Evolutionary conservation across 1,140 invertebrate genomes (phyloP).

Genomic region (Drosophila lini): DNA sequence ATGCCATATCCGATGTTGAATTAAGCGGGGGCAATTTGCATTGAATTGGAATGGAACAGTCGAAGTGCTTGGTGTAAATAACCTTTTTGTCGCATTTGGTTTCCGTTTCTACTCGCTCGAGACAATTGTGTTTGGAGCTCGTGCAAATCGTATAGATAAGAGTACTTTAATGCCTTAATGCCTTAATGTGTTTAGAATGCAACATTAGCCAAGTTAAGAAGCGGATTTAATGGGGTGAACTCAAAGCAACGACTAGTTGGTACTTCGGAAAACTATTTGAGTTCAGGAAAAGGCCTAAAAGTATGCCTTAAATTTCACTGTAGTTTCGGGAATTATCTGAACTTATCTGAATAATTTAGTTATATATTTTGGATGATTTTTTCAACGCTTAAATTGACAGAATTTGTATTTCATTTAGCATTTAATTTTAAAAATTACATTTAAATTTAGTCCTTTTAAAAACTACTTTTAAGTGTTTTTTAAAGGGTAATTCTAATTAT

Average conservation of each 20-base stretch:
- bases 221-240: constrained; percentile 1
- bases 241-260: neutral
- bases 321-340: neutral
- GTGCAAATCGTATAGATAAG: constrained; percentile 58
- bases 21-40: constrained; percentile 34
- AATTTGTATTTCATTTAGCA: no score
- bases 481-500: no score
- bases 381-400: no score
- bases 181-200: constrained; percentile 69
- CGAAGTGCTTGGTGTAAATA: constrained; percentile 22
- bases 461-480: no score
- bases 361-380: no score
- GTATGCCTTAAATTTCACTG: neutral
- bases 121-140: constrained; percentile 38
- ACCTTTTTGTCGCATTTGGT: constrained; percentile 8
- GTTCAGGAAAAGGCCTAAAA: constrained; percentile 5
- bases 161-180: constrained; percentile 43
- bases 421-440: no score
- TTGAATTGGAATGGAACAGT: constrained; percentile 20
- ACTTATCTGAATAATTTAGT: neutral
- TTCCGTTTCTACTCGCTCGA: constrained; percentile 24
- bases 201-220: constrained; percentile 32
- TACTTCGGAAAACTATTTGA: neutral
- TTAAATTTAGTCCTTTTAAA: no score
- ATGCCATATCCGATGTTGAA: constrained; percentile 18